Base-by-base conservation (phyloP, 2,888 invertebrate genomes). In the Ditula angustiorana region DNA sequence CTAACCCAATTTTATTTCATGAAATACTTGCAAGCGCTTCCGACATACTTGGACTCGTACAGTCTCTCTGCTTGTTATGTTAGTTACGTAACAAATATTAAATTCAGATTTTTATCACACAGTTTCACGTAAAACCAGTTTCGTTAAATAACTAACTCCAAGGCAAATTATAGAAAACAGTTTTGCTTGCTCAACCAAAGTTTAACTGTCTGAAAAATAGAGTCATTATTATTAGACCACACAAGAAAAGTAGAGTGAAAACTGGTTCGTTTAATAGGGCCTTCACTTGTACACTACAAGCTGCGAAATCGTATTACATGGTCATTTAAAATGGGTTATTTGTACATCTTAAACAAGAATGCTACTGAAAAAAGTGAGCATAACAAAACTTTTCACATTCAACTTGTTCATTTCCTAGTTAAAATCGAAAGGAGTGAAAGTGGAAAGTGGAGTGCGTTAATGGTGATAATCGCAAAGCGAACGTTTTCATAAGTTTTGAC, bases 371-470 rank as follows among this genome's bases (percentile, higher is more conserved):
- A 28, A 21, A 21, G 0, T 7, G 7, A 35, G 35, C 2, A 23
- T 53, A 41, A 23, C 21, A 26, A 50, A 35, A 41, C 13, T 60
- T 44, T 44, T 61, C 57, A 61, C 50, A 49, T 33, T 53, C 28
- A 19, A 41, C 35, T 56, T 61, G 50, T 67, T 64, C 47, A 53
- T 65, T 49, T 64, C 56, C 30, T 41, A 64, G 41, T 66, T 53
- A 74, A 76, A 77, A 78, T 74, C 74, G 74, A 77, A 77, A 79
- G 75, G 75, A 75, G 70, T 71, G 63, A 72, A 80, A 81, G 83
- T 81, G 75, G 83, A 87, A 88, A 88, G 86, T 85, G 75, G 77
- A 75, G 70, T 78, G 77, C 73, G 75, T 79, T 79, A 82, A 83
- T 81, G 74, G 76, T 73, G 82, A 80, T 85, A 87, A 88, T 81